Evolutionary conservation across 2,113 vertebrate species (phyloP), one percentile per base, ranked within the genome.

Genomic region (Excalfactoria chinensis): DNA sequence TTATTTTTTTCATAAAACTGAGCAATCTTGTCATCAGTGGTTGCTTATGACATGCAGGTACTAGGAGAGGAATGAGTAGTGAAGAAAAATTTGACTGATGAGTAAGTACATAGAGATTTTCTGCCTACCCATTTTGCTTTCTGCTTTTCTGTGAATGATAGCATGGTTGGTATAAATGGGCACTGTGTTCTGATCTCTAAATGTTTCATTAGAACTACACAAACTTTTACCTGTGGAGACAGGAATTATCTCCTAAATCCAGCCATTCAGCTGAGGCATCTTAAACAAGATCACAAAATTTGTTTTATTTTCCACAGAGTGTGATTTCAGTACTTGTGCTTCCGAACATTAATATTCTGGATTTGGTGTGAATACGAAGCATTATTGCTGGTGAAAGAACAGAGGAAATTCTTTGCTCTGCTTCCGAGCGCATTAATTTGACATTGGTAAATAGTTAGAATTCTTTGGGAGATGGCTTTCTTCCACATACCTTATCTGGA

Each of bases 371-470:
- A 73, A 74, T 88, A 40, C 88, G 83, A 87, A 93, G 85, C 53
- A 51, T 93, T 82, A 78, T 0, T 23, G 62, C 68, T 94, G 26
- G 11, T 92, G 91, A 62, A 93, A 90, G 58, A 90, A 75, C 43
- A 93, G 86, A 70, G 35, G n/a, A 86, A 93, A 91, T 85, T 93
- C 93, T 85, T 89, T 95, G 69, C 91, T 94, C 62, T 89, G 60
- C 58, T 96, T 96, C 94, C 93, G 91, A 95, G 85, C 86, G 89
- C 87, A 88, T 95, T 95, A 92, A 95, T 95, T 93, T 95, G 95
- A 83, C 93, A 84, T 74, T 95, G 91, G 96, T 93, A 92, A 93
- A 95, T 93, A 93, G 89, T 63, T 89, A 82, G 89, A 92, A 93
- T 85, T 93, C 94, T 91, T 90, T 94, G 89, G 58, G 79, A 95